Percentiles rank a stretch among this genome's conserved stretches.
Evolutionary conservation across 1,140 invertebrate genomes (phyloP).

Genomic region (Atta cephalotes): DNA sequence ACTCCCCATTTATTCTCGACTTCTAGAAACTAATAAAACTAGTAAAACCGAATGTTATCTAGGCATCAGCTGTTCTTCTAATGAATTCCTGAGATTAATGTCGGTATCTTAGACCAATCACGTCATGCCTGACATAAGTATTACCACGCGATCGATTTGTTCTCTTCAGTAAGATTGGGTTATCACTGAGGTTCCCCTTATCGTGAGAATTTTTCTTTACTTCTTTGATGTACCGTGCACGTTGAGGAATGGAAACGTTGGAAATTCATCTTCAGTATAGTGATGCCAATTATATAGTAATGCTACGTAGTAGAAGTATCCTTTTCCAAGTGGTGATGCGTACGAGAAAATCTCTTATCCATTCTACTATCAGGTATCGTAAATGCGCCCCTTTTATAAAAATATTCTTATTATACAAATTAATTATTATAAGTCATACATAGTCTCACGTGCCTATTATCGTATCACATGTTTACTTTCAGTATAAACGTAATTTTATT

Average conservation of each 20-base stretch:
- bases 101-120: slow-evolving; percentile 9
- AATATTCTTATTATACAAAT: no score
- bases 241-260: slow-evolving; percentile 18
- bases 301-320: slow-evolving; percentile 75
- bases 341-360: slow-evolving; percentile 64
- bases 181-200: slow-evolving; percentile 71
- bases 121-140: background rate
- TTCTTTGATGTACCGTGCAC: slow-evolving; percentile 46
- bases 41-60: background rate
- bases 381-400: no score
- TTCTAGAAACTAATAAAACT: background rate
- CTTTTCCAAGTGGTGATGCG: slow-evolving; percentile 70
- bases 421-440: background rate
- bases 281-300: slow-evolving; percentile 73
- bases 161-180: slow-evolving; percentile 56
- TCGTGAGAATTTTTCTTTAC: slow-evolving; percentile 61
- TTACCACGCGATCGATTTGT: slow-evolving; percentile 9
- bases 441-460: background rate
- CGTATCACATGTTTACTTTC: background rate
- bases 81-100: background rate
- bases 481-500: background rate
- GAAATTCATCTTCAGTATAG: slow-evolving; percentile 63
- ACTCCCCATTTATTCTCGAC: background rate
- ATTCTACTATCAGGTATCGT: slow-evolving; percentile 75
- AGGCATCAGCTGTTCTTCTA: background rate